Evolutionary conservation across 2,888 invertebrate species (phyloP).

Genomic region (Cinara cedri): DNA sequence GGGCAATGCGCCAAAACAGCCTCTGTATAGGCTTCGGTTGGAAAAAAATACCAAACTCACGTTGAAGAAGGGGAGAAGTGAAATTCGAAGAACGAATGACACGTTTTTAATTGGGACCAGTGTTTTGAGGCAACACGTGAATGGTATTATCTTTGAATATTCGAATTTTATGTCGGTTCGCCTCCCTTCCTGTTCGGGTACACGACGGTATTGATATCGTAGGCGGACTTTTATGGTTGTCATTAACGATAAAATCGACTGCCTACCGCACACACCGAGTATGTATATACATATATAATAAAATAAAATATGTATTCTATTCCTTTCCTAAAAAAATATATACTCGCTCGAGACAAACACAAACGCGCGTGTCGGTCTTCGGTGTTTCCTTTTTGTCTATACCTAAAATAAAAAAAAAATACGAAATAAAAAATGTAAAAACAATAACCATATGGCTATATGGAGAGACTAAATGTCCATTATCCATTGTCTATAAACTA

Average conservation of each 20-base stretch:
- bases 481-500: slow-evolving; percentile 54
- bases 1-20: slow-evolving; percentile 41
- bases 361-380: background rate
- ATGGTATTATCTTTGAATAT: slow-evolving; percentile 48
- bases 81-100: slow-evolving; percentile 53
- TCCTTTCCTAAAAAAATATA: slow-evolving; percentile 32
- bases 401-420: slow-evolving; percentile 22
- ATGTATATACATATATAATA: too few relatives aligned
- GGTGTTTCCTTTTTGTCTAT: slow-evolving; percentile 13
- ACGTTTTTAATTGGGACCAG: slow-evolving; percentile 52
- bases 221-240: slow-evolving; percentile 53
- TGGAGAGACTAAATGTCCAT: slow-evolving; percentile 35
- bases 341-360: slow-evolving; percentile 12
- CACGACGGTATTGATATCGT: slow-evolving; percentile 19
- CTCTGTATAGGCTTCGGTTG: background rate
- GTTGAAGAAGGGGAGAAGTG: slow-evolving; percentile 4
- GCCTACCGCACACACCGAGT: slow-evolving; percentile 32
- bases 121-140: slow-evolving; percentile 52
- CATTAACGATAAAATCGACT: slow-evolving; percentile 55
- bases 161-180: slow-evolving; percentile 21
- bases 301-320: slow-evolving; percentile 48
- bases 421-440: slow-evolving; percentile 18
- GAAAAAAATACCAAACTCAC: background rate
- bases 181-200: background rate
- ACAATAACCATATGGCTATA: slow-evolving; percentile 54